Evolutionary conservation across 2,888 invertebrate species (phyloP).

Genomic region (Pasiphila rectangulata): DNA sequence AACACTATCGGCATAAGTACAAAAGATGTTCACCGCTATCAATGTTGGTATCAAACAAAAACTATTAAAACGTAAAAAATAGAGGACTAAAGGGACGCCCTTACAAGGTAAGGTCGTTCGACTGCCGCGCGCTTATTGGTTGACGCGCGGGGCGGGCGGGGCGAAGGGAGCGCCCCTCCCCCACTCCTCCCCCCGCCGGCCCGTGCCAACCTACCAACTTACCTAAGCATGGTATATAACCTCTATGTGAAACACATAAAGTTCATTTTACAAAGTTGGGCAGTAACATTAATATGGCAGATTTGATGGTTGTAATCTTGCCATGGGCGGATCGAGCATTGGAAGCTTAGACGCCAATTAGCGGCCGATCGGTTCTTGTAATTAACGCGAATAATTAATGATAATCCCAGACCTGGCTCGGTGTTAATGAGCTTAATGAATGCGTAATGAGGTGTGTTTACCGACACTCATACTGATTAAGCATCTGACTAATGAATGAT

Average conservation of each 20-base stretch:
- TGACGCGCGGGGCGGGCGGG: slow-evolving; percentile 65
- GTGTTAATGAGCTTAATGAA: slow-evolving; percentile 34
- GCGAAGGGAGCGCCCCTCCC: slow-evolving; percentile 65
- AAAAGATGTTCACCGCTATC: slow-evolving; percentile 13
- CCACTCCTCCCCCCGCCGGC: slow-evolving; percentile 67
- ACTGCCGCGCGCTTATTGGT: slow-evolving; percentile 64
- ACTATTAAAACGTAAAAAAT: slow-evolving; percentile 50
- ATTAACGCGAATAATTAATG: slow-evolving; percentile 49
- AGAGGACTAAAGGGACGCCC: slow-evolving; percentile 71
- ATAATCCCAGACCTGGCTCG: slow-evolving; percentile 38
- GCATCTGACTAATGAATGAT: slow-evolving; percentile 7
- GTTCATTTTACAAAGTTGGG: slow-evolving; percentile 44
- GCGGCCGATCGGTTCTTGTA: slow-evolving; percentile 57
- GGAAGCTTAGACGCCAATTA: slow-evolving; percentile 74
- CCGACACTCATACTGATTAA: slow-evolving; percentile 4
- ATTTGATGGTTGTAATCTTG: slow-evolving; percentile 69
- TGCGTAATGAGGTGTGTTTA: slow-evolving; percentile 30
- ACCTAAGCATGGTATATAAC: slow-evolving; percentile 50
- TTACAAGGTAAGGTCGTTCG: slow-evolving; percentile 73
- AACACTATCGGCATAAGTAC: slow-evolving; percentile 20
- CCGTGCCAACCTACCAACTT: slow-evolving; percentile 57
- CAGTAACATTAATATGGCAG: slow-evolving; percentile 48
- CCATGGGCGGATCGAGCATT: slow-evolving; percentile 76
- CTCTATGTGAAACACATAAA: slow-evolving; percentile 42
- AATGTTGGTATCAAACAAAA: slow-evolving; percentile 43